Conservation (phyloP, 2,113 vertebrate species). For the Istiophorus platypterus region DNA sequence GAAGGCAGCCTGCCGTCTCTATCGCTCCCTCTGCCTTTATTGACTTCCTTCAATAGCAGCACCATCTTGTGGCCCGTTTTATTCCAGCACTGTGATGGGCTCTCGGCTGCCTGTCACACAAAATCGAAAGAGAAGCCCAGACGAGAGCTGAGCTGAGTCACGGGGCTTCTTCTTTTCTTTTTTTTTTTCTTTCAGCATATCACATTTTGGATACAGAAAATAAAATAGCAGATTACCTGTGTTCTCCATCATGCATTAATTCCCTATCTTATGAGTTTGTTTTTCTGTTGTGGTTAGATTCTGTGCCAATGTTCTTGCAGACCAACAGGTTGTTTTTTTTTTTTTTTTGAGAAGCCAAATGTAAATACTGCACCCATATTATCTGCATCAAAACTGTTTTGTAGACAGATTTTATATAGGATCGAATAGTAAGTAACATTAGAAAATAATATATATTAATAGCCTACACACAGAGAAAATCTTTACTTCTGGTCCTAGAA, state of each 20-base stretch:
- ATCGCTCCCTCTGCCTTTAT: neutral
- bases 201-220: no score
- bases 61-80: conserved; percentile 42
- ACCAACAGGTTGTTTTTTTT: no score
- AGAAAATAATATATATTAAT: neutral
- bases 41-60: conserved; percentile 13
- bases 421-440: no score
- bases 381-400: no score
- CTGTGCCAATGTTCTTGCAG: no score
- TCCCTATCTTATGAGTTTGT: neutral
- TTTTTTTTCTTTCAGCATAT: neutral
- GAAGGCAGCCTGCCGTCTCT: neutral
- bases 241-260: neutral
- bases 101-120: neutral
- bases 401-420: no score
- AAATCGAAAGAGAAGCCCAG: neutral
- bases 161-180: no score
- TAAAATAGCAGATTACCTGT: neutral
- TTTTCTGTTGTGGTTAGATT: neutral
- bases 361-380: no score
- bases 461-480: neutral
- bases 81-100: neutral
- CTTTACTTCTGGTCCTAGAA: neutral
- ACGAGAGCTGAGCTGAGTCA: neutral
- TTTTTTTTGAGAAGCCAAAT: no score